Percentiles rank a stretch among this genome's conserved stretches.
Conservation (phyloP, 2,888 invertebrate species). For the Drosophila falleni region DNA sequence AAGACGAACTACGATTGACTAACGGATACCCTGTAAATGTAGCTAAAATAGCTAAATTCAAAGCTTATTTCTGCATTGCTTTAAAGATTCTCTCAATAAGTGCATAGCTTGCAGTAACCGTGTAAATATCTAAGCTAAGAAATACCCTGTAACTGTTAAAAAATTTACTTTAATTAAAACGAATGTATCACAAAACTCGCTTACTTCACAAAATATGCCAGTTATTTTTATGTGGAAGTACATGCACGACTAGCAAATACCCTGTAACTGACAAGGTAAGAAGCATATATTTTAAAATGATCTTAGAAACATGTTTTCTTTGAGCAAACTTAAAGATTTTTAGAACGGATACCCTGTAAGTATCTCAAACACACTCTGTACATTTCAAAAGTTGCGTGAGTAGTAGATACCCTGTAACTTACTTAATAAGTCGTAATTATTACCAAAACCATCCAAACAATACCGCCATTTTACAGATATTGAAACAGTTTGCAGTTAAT, state of each 20-base stretch:
- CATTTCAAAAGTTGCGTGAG: not conserved
- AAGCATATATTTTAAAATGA: not conserved
- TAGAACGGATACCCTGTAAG: not conserved
- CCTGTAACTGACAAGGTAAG: not conserved
- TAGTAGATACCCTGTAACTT: not conserved
- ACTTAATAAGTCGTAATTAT: not conserved
- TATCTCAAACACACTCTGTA: not conserved
- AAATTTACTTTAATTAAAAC: not conserved
- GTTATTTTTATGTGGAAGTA: not conserved
- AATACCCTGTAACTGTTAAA: not conserved
- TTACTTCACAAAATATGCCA: not conserved
- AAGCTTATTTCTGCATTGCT: not conserved
- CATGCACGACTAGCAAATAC: not conserved
- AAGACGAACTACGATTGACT: not conserved
- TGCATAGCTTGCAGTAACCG: not conserved
- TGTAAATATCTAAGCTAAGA: not conserved
- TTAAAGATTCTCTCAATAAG: not conserved
- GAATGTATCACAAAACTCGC: not conserved
- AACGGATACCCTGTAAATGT: constrained; percentile 4
- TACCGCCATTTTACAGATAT: not conserved
- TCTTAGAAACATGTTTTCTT: too few species aligned
- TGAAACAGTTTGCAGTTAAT: not conserved
- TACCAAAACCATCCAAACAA: not conserved
- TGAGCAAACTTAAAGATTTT: not conserved
- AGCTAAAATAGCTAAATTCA: not conserved